Evolutionary conservation across 2,797 vertebrate genomes (phyloP).

Genomic region (Poeciliopsis infans): DNA sequence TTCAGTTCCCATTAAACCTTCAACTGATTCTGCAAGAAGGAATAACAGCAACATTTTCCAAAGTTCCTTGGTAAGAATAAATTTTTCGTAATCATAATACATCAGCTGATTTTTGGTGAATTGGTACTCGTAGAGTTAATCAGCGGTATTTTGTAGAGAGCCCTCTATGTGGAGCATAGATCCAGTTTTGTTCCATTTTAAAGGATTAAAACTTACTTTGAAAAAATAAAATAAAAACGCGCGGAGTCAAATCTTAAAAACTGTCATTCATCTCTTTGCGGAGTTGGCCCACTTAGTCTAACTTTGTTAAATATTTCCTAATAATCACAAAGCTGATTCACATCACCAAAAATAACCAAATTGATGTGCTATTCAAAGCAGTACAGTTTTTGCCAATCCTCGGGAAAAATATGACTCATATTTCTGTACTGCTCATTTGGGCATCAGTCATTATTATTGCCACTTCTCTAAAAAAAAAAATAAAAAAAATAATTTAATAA

Average conservation of each 20-base stretch:
- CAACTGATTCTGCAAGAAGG: neutral
- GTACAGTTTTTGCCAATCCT: neutral
- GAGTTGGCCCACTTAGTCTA: neutral
- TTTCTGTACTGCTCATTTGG: neutral
- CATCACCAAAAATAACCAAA: neutral
- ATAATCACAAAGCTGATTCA: neutral
- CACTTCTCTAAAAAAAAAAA: neutral
- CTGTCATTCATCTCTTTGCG: neutral
- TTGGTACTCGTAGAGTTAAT: neutral
- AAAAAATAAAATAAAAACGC: neutral
- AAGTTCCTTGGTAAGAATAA: neutral
- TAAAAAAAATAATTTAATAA: too few species aligned
- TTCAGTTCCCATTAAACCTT: neutral
- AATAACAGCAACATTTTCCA: neutral
- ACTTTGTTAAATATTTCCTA: constrained; percentile 5
- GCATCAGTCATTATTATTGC: neutral
- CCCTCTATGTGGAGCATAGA: neutral
- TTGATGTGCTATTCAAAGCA: neutral
- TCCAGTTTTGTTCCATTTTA: neutral
- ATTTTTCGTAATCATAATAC: neutral
- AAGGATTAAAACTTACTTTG: neutral
- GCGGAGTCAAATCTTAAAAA: too few species aligned
- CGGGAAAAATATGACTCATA: neutral
- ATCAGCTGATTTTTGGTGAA: neutral
- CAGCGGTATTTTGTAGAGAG: neutral